Percentiles rank a stretch among this genome's conserved stretches.
These are phyloP conservation scores for Drosophila pegasa DNA, from an alignment of 2,888 invertebrate species.

Conservation along the genomic window DNA sequence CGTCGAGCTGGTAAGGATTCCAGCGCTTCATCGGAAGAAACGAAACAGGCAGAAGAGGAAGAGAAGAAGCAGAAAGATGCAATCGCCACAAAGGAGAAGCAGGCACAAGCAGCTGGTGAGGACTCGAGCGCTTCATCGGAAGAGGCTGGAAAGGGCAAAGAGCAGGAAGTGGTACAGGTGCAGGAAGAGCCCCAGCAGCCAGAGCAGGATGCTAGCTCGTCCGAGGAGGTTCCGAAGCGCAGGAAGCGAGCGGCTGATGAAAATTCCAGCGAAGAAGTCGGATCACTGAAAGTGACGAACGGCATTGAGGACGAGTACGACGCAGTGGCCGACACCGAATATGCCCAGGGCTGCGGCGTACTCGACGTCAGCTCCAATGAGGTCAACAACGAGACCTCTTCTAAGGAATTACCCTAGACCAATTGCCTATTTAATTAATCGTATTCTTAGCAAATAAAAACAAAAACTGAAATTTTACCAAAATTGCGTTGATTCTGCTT, in stretches of 20 bases:
- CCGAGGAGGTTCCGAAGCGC: background rate
- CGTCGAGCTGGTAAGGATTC: background rate
- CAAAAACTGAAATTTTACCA: background rate
- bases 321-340: conserved; percentile 61
- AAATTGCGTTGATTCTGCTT: background rate
- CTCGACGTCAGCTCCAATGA: conserved; percentile 69
- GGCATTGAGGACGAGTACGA: no score
- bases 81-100: no score
- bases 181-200: background rate
- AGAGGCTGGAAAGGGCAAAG: no score
- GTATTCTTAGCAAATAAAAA: conserved; percentile 31
- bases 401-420: conserved; percentile 29
- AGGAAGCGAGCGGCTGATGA: background rate
- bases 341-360: conserved; percentile 78
- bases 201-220: background rate
- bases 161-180: background rate
- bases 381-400: conserved; percentile 71
- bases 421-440: background rate
- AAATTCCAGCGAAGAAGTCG: no score
- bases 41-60: no score
- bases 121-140: no score
- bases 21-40: background rate
- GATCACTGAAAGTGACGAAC: no score
- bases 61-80: no score
- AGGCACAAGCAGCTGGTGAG: no score